Evolutionary conservation across 2,888 invertebrate genomes (phyloP), one percentile per base, ranked within the genome.

Genomic region (Dicyrtoma fusca): DNA sequence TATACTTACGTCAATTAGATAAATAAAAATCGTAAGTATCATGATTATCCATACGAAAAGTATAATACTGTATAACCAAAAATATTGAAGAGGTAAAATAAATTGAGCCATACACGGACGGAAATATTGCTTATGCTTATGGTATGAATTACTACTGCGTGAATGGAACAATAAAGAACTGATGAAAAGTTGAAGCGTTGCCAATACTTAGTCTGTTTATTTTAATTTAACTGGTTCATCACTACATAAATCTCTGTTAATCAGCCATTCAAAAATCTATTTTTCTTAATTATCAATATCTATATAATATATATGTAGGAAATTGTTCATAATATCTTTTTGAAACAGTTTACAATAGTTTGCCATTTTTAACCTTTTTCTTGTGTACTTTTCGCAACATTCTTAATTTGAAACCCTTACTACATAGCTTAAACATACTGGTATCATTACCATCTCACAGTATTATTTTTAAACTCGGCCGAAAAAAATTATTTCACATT

Each of bases 231-330:
- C 71, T 70, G 51, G 63, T 26, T 64, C 63, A 55, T 71, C 71
- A 66, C 55, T 63, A 71, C 71, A 71, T 71, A 63, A 71, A 63
- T 64, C 51, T 70, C 44, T n/a, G 63, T 64, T 71, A 51, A 71
- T 71, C 63, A 71, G 63, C 55, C 42, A 44, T 63, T 71, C 63
- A 71, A 59, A 61, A 61, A 61, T 66, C 45, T 34, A 55, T 13
- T 19, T 25, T 21, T 69, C 17, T 55, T 23, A 21, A 34, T 34
- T 34, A 34, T 34, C 34, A 34, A 34, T 34, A 34, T 34, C 34
- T 34, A 8, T 34, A 23, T 23, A 55, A 8, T 34, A 23, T 23
- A 55, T 59, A 59, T 59, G 59, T 69, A 49, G 19, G 14, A 14
- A 34, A 34, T 34, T 34, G 34, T 34, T 34, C 34, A 34, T 34